Conservation (phyloP, 2,113 vertebrate genomes). For the Rhinolophus ferrumequinum region DNA sequence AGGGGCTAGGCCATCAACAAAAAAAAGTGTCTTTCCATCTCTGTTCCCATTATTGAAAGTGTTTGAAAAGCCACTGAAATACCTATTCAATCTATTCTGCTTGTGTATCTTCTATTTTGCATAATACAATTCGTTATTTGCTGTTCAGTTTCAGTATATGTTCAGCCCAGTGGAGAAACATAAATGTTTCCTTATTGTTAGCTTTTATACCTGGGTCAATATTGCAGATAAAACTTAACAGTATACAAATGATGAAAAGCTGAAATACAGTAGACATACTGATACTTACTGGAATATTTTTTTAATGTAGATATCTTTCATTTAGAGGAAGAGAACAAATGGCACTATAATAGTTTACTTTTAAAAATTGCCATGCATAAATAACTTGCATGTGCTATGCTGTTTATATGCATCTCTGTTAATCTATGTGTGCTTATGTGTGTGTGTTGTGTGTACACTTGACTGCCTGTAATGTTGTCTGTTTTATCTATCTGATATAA, state of each 20-base stretch:
- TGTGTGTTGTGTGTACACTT: not conserved
- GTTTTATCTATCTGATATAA: not conserved
- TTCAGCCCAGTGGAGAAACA: not conserved
- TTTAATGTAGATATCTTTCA: not conserved
- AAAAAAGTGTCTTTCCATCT: not conserved
- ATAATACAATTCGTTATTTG: not conserved
- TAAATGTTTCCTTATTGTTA: not conserved
- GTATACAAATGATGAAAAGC: not conserved
- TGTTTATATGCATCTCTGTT: not conserved
- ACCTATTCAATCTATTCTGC: not conserved
- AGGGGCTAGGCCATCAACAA: not conserved
- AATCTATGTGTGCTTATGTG: not conserved
- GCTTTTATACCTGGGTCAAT: not conserved
- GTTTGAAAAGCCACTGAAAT: not conserved
- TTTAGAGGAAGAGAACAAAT: conserved; percentile 6
- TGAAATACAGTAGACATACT: not conserved
- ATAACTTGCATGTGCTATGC: not conserved
- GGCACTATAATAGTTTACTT: not conserved
- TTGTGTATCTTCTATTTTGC: conserved; percentile 10
- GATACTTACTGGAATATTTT: not conserved
- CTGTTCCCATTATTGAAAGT: not conserved
- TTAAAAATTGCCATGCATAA: not conserved
- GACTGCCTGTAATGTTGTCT: not conserved
- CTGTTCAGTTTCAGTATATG: not conserved
- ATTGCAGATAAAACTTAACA: not conserved